Evolutionary conservation across 2,888 invertebrate genomes (phyloP), one percentile per base, ranked within the genome.

Genomic region (Galeruca laticollis): DNA sequence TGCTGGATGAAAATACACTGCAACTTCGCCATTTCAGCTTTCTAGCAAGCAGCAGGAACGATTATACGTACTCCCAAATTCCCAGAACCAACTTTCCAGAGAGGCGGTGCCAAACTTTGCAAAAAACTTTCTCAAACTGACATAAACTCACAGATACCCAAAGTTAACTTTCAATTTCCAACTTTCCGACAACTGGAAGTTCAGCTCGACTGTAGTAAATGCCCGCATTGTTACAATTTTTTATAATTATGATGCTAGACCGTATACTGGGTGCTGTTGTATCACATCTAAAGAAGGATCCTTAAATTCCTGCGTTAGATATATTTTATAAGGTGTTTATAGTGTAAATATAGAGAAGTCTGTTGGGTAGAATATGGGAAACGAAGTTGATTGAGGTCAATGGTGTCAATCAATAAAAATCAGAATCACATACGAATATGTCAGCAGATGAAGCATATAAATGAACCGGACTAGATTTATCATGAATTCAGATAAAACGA

Each of bases 101-200:
- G 79, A 81, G 83, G 82, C 82, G 83, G 81, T 79, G 81, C 83
- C 80, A 54, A 75, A 75, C 75, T 74, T 76, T 73, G 71, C 66
- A 79, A 83, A 83, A 85, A 84, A 83, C 79, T 83, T 84, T 81
- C 78, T 79, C 81, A 80, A 84, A 84, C 83, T 83, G 84, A 83
- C 84, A 84, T 84, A 84, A 84, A 83, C 82, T 83, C 79, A 78
- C 80, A 76, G 76, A 75, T 73, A 71, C 75, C 73, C 62, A 70
- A 57, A 70, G 65, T 68, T 69, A 72, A 74, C 73, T 73, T 74
- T 70, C 72, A 71, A 75, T 63, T 65, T 70, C 67, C 81, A 70
- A 70, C 70, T 70, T 62, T 43, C 63, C 67, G 63, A 63, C 63
- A 68, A 47, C 51, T 63, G 65, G 65, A 65, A 65, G 65, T 65